Evolutionary conservation across 2,797 vertebrate species (phyloP).

Genomic region (Pteronotus mesoamericanus): DNA sequence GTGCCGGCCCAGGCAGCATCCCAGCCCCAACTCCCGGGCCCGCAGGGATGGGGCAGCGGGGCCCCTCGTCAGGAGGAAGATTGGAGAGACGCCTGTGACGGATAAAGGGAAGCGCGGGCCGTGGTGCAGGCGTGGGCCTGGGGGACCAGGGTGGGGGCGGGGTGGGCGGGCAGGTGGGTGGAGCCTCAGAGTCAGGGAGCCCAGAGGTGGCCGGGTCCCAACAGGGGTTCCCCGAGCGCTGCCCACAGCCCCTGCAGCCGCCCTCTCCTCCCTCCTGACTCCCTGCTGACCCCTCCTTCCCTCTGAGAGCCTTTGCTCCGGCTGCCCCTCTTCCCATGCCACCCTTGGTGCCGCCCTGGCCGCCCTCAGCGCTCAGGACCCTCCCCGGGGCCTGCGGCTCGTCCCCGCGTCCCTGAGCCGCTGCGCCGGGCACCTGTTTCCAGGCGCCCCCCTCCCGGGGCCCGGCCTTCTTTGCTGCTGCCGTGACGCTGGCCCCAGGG

Average conservation of each 20-base stretch:
- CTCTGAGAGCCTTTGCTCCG: neutral
- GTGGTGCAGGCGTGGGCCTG: neutral
- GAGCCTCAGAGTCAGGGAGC: neutral
- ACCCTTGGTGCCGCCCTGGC: too few species aligned
- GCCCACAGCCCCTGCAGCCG: neutral
- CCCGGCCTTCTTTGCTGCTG: neutral
- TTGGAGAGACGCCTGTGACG: too few species aligned
- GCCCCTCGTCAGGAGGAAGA: neutral
- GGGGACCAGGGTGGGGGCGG: too few species aligned
- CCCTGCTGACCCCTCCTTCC: neutral
- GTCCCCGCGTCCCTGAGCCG: neutral
- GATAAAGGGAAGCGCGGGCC: neutral
- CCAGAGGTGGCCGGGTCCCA: neutral
- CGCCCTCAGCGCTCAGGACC: neutral
- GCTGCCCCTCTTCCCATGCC: neutral
- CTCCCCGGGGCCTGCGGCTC: neutral
- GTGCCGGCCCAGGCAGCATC: neutral
- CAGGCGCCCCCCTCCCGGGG: neutral
- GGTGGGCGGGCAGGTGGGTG: neutral
- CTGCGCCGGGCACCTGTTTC: neutral
- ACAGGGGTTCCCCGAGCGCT: neutral
- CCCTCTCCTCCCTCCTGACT: neutral
- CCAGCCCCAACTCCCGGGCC: too few species aligned
- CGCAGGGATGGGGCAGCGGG: neutral
- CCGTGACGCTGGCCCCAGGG: neutral